A percentile compares a stretch with the other conserved stretches of the same genome.
These are phyloP conservation scores for Amphiduros pacificus DNA, from an alignment of 2,888 invertebrate genomes.

Conservation along the genomic window DNA sequence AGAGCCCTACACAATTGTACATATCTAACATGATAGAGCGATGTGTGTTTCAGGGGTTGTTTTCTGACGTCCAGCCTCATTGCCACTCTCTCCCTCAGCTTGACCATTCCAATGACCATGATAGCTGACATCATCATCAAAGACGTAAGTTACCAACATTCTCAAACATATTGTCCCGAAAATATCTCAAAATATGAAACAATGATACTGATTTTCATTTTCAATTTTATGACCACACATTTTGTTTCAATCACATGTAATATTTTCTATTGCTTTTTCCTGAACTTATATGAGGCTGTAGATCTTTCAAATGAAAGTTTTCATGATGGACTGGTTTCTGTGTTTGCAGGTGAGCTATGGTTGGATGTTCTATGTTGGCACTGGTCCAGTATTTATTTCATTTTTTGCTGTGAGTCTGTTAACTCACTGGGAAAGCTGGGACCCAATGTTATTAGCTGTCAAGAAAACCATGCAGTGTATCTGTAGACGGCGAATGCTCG, in stretches of 20 bases:
- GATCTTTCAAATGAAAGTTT: too few species aligned
- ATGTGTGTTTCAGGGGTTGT: conserved; percentile 75
- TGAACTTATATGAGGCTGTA: too few species aligned
- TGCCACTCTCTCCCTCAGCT: conserved; percentile 81
- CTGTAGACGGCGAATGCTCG: conserved; percentile 36
- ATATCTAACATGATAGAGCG: too few species aligned
- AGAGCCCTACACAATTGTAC: too few species aligned
- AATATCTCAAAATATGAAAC: too few species aligned
- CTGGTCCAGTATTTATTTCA: conserved; percentile 75
- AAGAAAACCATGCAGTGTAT: conserved; percentile 51
- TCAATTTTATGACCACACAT: background rate
- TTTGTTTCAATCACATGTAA: background rate
- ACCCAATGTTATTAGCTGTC: conserved; percentile 67
- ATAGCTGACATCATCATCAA: conserved; percentile 78
- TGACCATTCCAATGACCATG: conserved; percentile 88
- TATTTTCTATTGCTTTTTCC: background rate
- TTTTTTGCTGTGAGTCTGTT: conserved; percentile 73
- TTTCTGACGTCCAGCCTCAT: conserved; percentile 89
- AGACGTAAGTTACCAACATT: conserved; percentile 68
- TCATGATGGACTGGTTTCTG: too few species aligned
- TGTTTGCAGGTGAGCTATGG: conserved; percentile 61
- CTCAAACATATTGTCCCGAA: too few species aligned
- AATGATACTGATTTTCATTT: too few species aligned
- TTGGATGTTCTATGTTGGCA: conserved; percentile 75
- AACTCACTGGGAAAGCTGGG: conserved; percentile 78